These are phyloP conservation scores for Philereme vetulata DNA, from an alignment of 2,888 invertebrate species.

Conservation along the genomic window DNA sequence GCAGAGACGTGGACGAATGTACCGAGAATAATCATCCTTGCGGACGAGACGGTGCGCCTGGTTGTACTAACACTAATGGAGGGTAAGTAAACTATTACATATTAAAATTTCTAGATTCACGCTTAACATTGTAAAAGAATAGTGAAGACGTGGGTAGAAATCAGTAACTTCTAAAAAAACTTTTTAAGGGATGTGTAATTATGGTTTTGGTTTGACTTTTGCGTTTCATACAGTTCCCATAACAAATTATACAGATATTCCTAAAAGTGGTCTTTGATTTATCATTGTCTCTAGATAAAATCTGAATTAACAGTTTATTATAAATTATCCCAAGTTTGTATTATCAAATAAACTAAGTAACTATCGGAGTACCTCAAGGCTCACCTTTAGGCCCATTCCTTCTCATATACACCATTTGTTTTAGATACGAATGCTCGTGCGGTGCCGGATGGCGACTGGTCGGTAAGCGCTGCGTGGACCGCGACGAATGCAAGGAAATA, in stretches of 20 bases:
- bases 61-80: slow-evolving; percentile 76
- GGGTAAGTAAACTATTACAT: slow-evolving; percentile 50
- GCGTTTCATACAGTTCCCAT: no score
- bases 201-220: no score
- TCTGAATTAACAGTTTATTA: no score
- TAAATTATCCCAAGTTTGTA: no score
- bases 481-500: slow-evolving; percentile 90
- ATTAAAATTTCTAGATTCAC: no score
- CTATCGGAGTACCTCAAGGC: slow-evolving; percentile 16
- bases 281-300: no score
- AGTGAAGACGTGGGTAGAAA: no score
- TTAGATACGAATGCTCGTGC: slow-evolving; percentile 87
- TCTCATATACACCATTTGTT: slow-evolving; percentile 1
- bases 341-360: not conserved
- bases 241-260: no score
- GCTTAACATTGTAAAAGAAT: no score
- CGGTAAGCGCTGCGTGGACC: slow-evolving; percentile 85
- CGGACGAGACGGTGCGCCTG: slow-evolving; percentile 66
- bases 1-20: slow-evolving; percentile 91
- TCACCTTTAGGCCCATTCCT: slow-evolving; percentile 7
- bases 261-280: no score
- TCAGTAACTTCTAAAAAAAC: no score
- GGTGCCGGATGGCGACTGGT: slow-evolving; percentile 90
- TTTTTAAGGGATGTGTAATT: no score
- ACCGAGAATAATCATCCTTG: slow-evolving; percentile 78